These are phyloP conservation scores for Sorex fumeus DNA, from an alignment of 2,113 vertebrate species.

Conservation along the genomic window DNA sequence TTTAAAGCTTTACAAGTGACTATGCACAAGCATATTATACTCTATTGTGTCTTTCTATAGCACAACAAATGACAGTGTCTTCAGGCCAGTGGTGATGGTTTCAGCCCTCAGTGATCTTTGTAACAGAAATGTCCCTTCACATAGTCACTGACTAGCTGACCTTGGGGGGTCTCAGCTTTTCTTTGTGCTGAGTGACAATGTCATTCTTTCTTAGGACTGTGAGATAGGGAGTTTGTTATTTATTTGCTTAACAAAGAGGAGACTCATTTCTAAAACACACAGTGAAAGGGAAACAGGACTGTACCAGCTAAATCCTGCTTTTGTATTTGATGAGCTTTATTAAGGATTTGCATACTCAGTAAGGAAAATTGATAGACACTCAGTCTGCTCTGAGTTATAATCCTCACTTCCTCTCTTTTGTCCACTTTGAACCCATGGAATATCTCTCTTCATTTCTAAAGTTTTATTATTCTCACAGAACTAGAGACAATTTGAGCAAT, in stretches of 20 bases:
- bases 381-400: not conserved
- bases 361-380: slow-evolving; percentile 17
- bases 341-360: slow-evolving; percentile 59
- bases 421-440: not conserved
- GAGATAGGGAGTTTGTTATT: slow-evolving; percentile 54
- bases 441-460: not conserved
- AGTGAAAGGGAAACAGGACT: not conserved
- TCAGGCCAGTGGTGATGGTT: not conserved
- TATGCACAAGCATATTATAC: not conserved
- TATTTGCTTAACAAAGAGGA: slow-evolving; percentile 58
- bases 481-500: not conserved
- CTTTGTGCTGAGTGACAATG: slow-evolving; percentile 19
- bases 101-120: not conserved
- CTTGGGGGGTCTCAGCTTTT: not conserved
- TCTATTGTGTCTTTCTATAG: not conserved
- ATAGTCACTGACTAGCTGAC: not conserved
- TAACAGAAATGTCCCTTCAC: not conserved
- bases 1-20: slow-evolving; percentile 48
- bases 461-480: not conserved
- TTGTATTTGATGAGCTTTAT: slow-evolving; percentile 57
- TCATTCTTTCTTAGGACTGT: slow-evolving; percentile 45
- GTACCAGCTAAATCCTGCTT: slow-evolving; percentile 51
- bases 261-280: slow-evolving; percentile 65
- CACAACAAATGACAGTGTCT: not conserved
- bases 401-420: not conserved